A percentile compares a stretch with the other conserved stretches of the same genome.
Evolutionary conservation across 2,888 invertebrate species (phyloP).

Genomic region (Drosophila lutescens): DNA sequence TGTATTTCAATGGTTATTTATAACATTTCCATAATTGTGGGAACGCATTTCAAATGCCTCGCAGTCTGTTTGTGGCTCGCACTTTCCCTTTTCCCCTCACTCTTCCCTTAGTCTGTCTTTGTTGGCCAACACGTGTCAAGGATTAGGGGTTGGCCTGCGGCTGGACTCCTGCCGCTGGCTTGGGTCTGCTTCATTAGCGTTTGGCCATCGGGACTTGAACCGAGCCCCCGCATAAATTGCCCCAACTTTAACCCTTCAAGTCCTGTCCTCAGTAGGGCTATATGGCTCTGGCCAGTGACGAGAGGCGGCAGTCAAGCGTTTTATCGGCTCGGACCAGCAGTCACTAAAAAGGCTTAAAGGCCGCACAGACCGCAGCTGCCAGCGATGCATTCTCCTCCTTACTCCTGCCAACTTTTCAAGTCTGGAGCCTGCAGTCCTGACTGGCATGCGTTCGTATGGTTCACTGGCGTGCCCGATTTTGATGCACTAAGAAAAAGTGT

Average conservation of each 20-base stretch:
- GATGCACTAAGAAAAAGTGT: background rate
- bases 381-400: constrained; percentile 24
- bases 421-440: constrained; percentile 23
- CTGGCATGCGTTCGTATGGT: constrained; percentile 19
- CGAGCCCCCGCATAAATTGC: constrained; percentile 34
- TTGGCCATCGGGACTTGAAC: constrained; percentile 29
- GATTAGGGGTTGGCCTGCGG: constrained; percentile 52
- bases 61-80: constrained; percentile 37
- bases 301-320: constrained; percentile 47
- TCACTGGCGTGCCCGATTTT: constrained; percentile 18
- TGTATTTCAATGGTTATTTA: constrained; percentile 7
- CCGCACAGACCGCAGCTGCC: constrained; percentile 37
- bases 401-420: constrained; percentile 5
- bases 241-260: constrained; percentile 38
- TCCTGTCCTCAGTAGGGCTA: background rate
- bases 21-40: constrained; percentile 57
- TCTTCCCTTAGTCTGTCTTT: constrained; percentile 6
- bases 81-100: background rate
- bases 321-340: constrained; percentile 48
- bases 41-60: constrained; percentile 50
- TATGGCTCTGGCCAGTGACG: background rate
- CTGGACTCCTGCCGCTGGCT: constrained; percentile 6
- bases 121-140: constrained; percentile 60
- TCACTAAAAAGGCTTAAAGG: constrained; percentile 55
- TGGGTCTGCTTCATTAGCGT: constrained; percentile 44